Evolutionary conservation across 2,797 vertebrate genomes (phyloP), one percentile per base, ranked within the genome.

Genomic region (Cottoperca gobio): DNA sequence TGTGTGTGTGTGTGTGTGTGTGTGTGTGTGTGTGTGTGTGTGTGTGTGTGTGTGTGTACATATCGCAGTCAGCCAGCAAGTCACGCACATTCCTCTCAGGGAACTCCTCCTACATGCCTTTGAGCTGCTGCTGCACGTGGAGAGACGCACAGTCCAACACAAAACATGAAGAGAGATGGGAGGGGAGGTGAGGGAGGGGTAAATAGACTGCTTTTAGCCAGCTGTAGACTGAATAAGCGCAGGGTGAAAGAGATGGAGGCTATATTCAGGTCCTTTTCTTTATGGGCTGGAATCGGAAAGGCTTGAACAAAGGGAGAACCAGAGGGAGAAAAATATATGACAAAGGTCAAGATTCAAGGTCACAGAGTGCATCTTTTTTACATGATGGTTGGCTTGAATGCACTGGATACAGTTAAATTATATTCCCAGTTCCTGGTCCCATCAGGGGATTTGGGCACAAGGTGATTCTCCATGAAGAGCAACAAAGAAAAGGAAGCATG

Each of bases 61-160:
- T 79, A 83, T 83, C 65, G 24, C 76, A 83, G 76, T 70, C 77
- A 82, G 83, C 64, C 84, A 90, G 82, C 73, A 88, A 90, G 91
- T 92, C 87, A 91, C 82, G 83, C 86, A 91, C 87, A 93, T 92
- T 94, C 88, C 87, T 91, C 67, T 53, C 58, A 87, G 93, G 94
- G 90, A 93, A 93, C 92, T 94, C 92, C 92, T 93, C 92, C 93
- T 89, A 90, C 90, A 86, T 85, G 89, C 88, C 86, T 90, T 62
- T 78, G 81, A 91, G 90, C 87, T 87, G 78, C 89, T 85, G 75
- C 84, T 91, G 93, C 94, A 95, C 86, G 84, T 93, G 93, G 88
- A 88, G 85, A 80, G 77, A 88, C 79, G 86, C 26, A 64, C 88
- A 92, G 83, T 89, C 83, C 86, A 89, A 92, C 86, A 90, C 88